Evolutionary conservation across 2,113 vertebrate genomes (phyloP).

Genomic region (Phocoena phocoena): DNA sequence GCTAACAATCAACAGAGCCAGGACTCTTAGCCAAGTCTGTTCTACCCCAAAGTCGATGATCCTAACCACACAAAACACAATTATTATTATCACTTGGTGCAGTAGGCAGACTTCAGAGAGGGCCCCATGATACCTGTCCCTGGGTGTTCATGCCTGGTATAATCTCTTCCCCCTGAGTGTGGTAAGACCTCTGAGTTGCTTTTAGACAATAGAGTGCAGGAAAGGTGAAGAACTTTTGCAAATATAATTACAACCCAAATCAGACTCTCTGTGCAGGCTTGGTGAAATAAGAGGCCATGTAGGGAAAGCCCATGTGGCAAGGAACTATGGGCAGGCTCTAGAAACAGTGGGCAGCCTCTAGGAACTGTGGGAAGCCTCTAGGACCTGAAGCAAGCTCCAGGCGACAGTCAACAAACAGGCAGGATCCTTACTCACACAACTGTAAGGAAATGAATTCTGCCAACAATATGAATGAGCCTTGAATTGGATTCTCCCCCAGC

Average conservation of each 20-base stretch:
- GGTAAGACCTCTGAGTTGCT: neutral
- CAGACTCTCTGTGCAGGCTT: neutral
- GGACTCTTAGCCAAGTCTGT: neutral
- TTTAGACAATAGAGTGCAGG: neutral
- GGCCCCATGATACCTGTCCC: rapidly evolving
- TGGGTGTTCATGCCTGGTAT: too few species aligned
- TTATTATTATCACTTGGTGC: neutral
- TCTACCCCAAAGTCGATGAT: neutral
- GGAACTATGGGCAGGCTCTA: neutral
- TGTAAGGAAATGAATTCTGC: neutral
- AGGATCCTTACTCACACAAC: neutral
- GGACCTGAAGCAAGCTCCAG: neutral
- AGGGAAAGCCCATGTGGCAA: neutral
- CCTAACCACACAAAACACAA: neutral
- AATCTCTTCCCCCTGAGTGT: rapidly evolving
- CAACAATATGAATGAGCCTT: neutral
- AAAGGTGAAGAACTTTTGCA: neutral
- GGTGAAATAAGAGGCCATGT: neutral
- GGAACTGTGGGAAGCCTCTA: neutral
- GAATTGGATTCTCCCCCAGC: neutral
- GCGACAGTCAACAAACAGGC: neutral
- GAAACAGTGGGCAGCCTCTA: neutral
- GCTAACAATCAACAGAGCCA: neutral
- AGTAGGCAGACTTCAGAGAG: neutral
- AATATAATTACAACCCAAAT: neutral